Evolutionary conservation across 2,888 invertebrate species (phyloP).

Genomic region (Patella ulyssiponensis): DNA sequence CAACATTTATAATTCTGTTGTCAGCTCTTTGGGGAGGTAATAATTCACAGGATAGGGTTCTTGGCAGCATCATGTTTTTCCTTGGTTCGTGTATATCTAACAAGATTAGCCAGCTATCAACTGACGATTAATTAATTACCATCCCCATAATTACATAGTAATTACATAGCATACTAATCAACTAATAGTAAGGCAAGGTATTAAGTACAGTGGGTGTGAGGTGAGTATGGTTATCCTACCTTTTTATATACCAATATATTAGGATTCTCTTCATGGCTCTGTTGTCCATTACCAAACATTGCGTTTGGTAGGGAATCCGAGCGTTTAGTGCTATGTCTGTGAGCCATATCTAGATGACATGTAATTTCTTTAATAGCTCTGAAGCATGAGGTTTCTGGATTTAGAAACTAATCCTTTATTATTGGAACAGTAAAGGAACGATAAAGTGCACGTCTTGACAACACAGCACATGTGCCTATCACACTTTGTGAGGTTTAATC

Average conservation of each 20-base stretch:
- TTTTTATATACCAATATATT: conserved; percentile 65
- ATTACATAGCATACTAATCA: too few species aligned
- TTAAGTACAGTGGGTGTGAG: background rate
- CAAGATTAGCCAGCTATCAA: too few species aligned
- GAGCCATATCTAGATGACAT: conserved; percentile 34
- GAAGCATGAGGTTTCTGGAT: background rate
- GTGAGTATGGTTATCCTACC: conserved; percentile 44
- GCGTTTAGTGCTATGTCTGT: conserved; percentile 56
- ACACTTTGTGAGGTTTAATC: background rate
- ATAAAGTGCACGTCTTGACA: conserved; percentile 14
- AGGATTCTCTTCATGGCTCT: conserved; percentile 63
- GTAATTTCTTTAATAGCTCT: conserved; percentile 1
- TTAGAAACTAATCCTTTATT: background rate
- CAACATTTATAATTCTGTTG: too few species aligned
- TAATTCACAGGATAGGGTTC: too few species aligned
- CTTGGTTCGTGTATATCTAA: too few species aligned
- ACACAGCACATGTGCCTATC: conserved; percentile 15
- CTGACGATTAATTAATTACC: too few species aligned
- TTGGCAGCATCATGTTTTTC: too few species aligned
- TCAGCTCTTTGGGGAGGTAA: too few species aligned
- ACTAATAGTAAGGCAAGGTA: too few species aligned
- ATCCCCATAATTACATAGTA: too few species aligned
- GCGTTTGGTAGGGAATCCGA: conserved; percentile 61
- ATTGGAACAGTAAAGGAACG: conserved; percentile 14
- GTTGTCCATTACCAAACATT: conserved; percentile 64